These are phyloP conservation scores for Agelas oroides DNA, from an alignment of 37 sponge, comb jelly and placozoan species.

Conservation along the genomic window DNA sequence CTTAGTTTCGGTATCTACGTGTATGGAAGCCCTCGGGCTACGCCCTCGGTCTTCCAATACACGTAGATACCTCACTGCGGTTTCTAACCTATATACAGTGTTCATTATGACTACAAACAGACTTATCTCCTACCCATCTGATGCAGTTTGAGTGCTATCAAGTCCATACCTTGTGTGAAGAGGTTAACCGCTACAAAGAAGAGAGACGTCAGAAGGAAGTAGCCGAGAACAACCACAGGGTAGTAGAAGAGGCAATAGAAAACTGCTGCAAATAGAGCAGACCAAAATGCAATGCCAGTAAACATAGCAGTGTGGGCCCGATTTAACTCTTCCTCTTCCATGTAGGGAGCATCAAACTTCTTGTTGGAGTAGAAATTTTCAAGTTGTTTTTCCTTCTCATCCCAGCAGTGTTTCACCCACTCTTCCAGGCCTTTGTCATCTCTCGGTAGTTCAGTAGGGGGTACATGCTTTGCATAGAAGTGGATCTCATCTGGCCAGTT, in stretches of 20 bases:
- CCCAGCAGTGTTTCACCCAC: slow-evolving; percentile 79
- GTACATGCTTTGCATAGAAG: slow-evolving; percentile 36
- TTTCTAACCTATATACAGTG: too few species aligned
- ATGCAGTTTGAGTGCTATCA: slow-evolving; percentile 12
- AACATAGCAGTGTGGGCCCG: not conserved
- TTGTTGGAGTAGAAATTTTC: slow-evolving; percentile 67
- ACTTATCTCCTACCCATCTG: not conserved
- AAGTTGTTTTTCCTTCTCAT: slow-evolving; percentile 74
- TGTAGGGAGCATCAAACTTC: slow-evolving; percentile 36
- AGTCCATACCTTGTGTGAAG: slow-evolving; percentile 32
- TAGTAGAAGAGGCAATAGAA: slow-evolving; percentile 15
- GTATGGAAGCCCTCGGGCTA: too few species aligned
- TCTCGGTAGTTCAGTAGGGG: slow-evolving; percentile 38
- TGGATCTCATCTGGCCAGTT: slow-evolving; percentile 80
- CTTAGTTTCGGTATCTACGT: too few species aligned
- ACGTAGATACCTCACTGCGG: too few species aligned
- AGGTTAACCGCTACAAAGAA: slow-evolving; percentile 15
- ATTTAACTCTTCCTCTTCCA: not conserved
- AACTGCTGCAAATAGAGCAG: slow-evolving; percentile 5
- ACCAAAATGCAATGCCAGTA: slow-evolving; percentile 19
- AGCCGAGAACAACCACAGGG: slow-evolving; percentile 22
- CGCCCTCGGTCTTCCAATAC: too few species aligned
- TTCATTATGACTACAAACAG: too few species aligned
- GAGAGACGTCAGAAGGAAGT: not conserved
- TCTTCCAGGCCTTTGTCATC: slow-evolving; percentile 48